A percentile compares a stretch with the other conserved stretches of the same genome.
Conservation (phyloP, 2,113 vertebrate genomes). For the Hypanus sabinus region DNA sequence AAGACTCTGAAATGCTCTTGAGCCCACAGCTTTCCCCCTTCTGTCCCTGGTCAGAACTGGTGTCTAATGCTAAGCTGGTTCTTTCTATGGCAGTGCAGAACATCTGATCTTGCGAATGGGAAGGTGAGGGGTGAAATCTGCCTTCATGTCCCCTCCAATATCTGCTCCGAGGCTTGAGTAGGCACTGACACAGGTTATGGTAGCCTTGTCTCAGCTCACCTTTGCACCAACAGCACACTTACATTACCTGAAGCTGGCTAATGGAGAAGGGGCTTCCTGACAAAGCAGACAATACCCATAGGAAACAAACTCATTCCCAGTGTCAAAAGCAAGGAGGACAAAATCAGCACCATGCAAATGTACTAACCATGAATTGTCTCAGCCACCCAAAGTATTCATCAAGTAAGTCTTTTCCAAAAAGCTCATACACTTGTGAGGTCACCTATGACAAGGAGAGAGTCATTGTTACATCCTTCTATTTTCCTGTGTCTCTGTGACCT, state of each 20-base stretch:
- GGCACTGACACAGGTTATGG: too few relatives aligned
- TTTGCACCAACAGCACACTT: not conserved
- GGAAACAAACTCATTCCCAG: not conserved
- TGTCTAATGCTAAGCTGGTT: not conserved
- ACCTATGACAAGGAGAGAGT: not conserved
- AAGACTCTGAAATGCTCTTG: too few relatives aligned
- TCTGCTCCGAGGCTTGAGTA: too few relatives aligned
- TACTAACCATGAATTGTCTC: slow-evolving; percentile 21
- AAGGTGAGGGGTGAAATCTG: too few relatives aligned
- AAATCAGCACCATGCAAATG: too few relatives aligned
- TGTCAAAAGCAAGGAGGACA: not conserved
- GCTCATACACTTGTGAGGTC: not conserved
- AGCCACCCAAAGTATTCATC: not conserved
- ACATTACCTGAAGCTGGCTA: not conserved
- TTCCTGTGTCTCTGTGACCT: not conserved
- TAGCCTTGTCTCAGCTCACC: not conserved
- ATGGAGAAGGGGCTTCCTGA: too few relatives aligned
- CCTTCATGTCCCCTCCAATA: fast-evolving
- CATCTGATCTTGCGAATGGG: not conserved
- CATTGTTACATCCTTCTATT: not conserved
- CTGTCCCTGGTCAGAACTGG: not conserved
- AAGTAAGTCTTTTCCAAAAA: not conserved
- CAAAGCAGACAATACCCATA: not conserved
- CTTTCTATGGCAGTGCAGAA: not conserved
- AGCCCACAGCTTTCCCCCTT: too few relatives aligned